Conservation (phyloP, 2,888 invertebrate species). For the Ophioninae sp. region DNA sequence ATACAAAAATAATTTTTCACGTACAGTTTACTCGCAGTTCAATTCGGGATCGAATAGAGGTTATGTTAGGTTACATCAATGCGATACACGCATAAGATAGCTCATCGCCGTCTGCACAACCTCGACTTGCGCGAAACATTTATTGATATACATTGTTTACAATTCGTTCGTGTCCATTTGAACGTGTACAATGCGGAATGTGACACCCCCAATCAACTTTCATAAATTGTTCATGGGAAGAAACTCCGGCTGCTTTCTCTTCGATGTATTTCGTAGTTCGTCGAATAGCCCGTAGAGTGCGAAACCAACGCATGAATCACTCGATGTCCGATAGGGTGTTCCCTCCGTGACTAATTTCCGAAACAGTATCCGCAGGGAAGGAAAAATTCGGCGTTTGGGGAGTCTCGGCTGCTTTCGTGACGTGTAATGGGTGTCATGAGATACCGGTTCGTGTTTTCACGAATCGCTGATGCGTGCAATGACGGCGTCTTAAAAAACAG, state of each 20-base stretch:
- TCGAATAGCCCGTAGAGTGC: slow-evolving; percentile 12
- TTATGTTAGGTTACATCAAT: too few species aligned
- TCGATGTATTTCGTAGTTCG: background rate
- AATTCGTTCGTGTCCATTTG: too few species aligned
- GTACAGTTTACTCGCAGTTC: too few species aligned
- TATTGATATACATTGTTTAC: too few species aligned
- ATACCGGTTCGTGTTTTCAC: slow-evolving; percentile 9
- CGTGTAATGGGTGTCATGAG: slow-evolving; percentile 33
- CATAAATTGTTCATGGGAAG: background rate
- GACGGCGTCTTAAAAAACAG: background rate
- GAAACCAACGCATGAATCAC: slow-evolving; percentile 46
- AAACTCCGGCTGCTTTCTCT: slow-evolving; percentile 1
- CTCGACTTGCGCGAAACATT: too few species aligned
- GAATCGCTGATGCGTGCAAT: background rate
- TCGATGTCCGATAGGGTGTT: slow-evolving; percentile 1
- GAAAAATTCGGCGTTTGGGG: slow-evolving; percentile 36
- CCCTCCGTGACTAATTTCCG: slow-evolving; percentile 52
- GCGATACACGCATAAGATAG: too few species aligned
- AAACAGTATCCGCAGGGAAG: slow-evolving; percentile 38
- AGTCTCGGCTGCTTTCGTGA: slow-evolving; percentile 23
- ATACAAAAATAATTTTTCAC: too few species aligned
- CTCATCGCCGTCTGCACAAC: too few species aligned
- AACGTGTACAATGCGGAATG: too few species aligned
- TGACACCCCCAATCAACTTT: too few species aligned
- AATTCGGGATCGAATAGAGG: too few species aligned